Percentiles rank a stretch among this genome's conserved stretches.
phyloP scores from a whole-genome alignment of 2,797 vertebrate species.

The Microchirus variegatus region DNA sequence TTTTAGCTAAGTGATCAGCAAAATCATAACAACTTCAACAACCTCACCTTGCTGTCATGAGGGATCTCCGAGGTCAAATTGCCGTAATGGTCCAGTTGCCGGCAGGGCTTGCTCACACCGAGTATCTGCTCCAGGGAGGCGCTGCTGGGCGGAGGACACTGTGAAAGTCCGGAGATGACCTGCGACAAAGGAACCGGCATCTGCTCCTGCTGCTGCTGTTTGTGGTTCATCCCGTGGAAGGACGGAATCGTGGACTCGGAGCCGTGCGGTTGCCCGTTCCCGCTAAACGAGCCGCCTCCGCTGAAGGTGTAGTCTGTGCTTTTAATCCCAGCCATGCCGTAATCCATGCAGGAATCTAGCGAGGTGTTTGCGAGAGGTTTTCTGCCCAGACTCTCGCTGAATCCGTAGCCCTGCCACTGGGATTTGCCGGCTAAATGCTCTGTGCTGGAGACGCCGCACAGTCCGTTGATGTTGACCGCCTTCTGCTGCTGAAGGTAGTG shows the following conservation, averaged over 20 bases:
- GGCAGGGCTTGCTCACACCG: constrained; percentile 59
- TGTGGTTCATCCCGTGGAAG: constrained; percentile 58
- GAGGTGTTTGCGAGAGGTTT: constrained; percentile 45
- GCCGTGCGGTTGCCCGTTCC: constrained; percentile 37
- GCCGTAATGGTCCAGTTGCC: constrained; percentile 65
- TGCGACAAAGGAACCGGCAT: constrained; percentile 58
- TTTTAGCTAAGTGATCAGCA: too few relatives aligned
- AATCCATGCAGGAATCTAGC: constrained; percentile 61
- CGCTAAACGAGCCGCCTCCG: constrained; percentile 45
- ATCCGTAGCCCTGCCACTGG: constrained; percentile 68
- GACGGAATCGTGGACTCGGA: constrained; percentile 50
- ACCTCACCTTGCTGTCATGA: constrained; percentile 68
- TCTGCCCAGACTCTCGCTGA: constrained; percentile 38
- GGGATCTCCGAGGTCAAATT: constrained; percentile 58
- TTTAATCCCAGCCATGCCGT: constrained; percentile 42
- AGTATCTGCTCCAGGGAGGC: constrained; percentile 75
- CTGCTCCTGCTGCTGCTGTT: constrained; percentile 47
- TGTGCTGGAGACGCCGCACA: constrained; percentile 3
- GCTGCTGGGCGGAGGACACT: constrained; percentile 65
- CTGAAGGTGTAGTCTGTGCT: constrained; percentile 26
- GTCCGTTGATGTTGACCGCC: constrained; percentile 46
- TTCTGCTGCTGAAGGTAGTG: constrained; percentile 66
- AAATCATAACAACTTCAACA: not conserved
- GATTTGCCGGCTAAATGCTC: constrained; percentile 25
- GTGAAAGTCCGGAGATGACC: constrained; percentile 71